These are phyloP conservation scores for Chelmon rostratus DNA, from an alignment of 2,797 vertebrate species.

Conservation along the genomic window DNA sequence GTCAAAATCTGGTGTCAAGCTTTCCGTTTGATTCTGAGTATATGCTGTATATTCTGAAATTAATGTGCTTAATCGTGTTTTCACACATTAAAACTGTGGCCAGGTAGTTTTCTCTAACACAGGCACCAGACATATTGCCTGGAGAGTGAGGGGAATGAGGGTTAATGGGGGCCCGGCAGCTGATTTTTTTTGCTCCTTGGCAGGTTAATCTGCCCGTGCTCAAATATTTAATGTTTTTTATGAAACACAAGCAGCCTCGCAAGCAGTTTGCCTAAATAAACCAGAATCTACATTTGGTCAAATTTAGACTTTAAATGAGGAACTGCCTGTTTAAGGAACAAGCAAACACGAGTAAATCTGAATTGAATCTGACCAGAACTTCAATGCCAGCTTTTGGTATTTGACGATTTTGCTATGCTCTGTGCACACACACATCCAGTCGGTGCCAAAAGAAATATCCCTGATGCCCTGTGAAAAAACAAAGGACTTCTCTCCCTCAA, in stretches of 20 bases:
- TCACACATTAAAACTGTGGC: not conserved
- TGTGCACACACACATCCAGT: not conserved
- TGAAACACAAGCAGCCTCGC: conserved; percentile 1
- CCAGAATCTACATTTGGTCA: not conserved
- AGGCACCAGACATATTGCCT: not conserved
- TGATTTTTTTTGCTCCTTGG: not conserved
- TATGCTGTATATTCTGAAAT: not conserved
- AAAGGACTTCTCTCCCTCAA: not conserved
- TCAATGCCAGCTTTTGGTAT: not conserved
- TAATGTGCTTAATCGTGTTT: not conserved
- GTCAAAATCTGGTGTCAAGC: not conserved
- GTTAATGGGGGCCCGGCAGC: conserved; percentile 3
- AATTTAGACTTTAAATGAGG: not conserved
- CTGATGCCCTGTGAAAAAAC: conserved; percentile 11
- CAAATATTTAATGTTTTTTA: conserved; percentile 12
- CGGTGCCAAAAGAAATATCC: not conserved
- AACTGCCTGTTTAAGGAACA: not conserved
- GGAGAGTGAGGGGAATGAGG: not conserved
- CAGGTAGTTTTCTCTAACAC: not conserved
- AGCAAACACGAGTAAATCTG: not conserved
- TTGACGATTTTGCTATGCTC: not conserved
- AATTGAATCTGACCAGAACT: not conserved
- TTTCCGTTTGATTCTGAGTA: not conserved
- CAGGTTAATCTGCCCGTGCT: conserved; percentile 12
- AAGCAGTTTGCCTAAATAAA: not conserved